Conservation (phyloP, 1,140 invertebrate species). For the Drosophila pectinifera region DNA sequence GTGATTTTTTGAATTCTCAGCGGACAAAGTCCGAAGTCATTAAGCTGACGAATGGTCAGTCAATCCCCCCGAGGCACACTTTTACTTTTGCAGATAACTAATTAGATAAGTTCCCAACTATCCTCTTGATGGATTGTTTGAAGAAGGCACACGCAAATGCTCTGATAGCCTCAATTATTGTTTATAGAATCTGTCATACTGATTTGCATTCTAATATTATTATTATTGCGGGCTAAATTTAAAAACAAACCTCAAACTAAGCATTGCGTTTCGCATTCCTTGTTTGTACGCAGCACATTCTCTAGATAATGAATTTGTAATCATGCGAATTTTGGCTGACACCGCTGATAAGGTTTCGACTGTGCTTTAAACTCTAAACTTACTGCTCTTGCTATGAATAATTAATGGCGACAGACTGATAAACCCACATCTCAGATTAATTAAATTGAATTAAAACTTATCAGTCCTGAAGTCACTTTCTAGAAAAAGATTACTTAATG, state of each 20-base stretch:
- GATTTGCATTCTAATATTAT: not conserved
- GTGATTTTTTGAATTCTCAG: slow-evolving; percentile 9
- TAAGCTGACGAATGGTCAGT: slow-evolving; percentile 34
- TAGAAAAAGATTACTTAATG: slow-evolving; percentile 4
- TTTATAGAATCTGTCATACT: slow-evolving; percentile 2
- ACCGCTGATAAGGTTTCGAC: slow-evolving; percentile 1
- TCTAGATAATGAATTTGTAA: slow-evolving; percentile 15
- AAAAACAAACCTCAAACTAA: slow-evolving; percentile 1
- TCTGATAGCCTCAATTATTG: slow-evolving; percentile 25
- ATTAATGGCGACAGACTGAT: slow-evolving; percentile 22
- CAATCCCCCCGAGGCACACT: slow-evolving; percentile 23
- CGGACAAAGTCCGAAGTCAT: slow-evolving; percentile 62
- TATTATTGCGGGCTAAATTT: slow-evolving; percentile 1
- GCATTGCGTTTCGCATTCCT: slow-evolving; percentile 23
- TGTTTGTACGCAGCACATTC: slow-evolving; percentile 14
- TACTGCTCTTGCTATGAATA: slow-evolving; percentile 10
- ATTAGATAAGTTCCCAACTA: slow-evolving; percentile 20
- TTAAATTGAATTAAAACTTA: slow-evolving; percentile 24
- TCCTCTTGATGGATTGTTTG: slow-evolving; percentile 18
- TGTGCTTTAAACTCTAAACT: not conserved
- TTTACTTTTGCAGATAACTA: slow-evolving; percentile 34
- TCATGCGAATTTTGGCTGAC: slow-evolving; percentile 7
- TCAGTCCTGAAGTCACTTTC: slow-evolving; percentile 2
- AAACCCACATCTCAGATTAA: not conserved
- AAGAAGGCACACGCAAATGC: slow-evolving; percentile 1